Percentiles rank a stretch among this genome's conserved stretches.
Evolutionary conservation across 2,113 vertebrate species (phyloP).

Genomic region (Tringa solitaria): DNA sequence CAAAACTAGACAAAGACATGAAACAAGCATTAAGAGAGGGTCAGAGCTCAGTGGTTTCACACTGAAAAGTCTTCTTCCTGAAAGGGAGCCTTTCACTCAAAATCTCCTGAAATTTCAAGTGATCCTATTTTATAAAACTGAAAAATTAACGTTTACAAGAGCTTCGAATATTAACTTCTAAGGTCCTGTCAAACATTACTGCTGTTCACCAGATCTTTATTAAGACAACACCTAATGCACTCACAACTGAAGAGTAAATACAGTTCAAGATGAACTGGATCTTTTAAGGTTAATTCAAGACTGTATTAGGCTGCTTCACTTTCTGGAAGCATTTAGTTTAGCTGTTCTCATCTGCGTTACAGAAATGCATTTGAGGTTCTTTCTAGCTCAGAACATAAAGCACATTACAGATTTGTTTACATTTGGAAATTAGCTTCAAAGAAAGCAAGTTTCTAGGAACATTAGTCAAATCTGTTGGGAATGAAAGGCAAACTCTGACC

Average conservation of each 20-base stretch:
- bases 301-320: neutral
- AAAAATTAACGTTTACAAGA: neutral
- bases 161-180: neutral
- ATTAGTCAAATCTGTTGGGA: slow-evolving; percentile 1
- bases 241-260: neutral
- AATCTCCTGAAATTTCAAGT: neutral
- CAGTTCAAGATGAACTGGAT: neutral
- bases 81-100: neutral
- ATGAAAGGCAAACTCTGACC: neutral
- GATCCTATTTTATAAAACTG: neutral
- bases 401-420: neutral
- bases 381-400: neutral
- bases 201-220: neutral
- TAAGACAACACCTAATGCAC: neutral
- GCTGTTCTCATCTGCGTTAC: neutral
- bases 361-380: neutral
- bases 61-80: neutral
- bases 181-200: neutral
- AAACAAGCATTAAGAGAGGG: neutral
- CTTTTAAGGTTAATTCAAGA: neutral
- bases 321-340: neutral
- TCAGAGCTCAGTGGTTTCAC: neutral
- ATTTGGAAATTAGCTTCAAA: slow-evolving; percentile 26
- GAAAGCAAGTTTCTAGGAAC: slow-evolving; percentile 55
- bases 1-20: neutral